Base-by-base conservation (phyloP, 2,797 vertebrate species). In the Enteromius treurensis region DNA sequence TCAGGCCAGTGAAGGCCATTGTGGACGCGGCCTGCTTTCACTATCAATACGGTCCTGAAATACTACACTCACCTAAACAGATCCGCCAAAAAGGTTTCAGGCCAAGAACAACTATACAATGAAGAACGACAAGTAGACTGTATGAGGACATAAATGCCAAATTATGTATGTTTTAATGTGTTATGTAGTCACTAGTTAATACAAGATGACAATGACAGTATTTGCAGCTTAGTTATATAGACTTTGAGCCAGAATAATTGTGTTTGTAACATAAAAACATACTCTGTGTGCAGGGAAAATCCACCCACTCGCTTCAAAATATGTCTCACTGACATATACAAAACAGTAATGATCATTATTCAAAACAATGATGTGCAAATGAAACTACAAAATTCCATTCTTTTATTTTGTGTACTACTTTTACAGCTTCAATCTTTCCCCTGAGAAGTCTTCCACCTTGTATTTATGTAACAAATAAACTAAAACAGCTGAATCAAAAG, bases 1-100 rank as follows among this genome's bases (percentile, higher is more conserved):
- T 68, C 77, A 68, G 81, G 81, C 81, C 81, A 77, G 23, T 69
- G 34, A 82, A 82, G 81, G 73, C 73, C 73, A 82, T 51, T 9
- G 49, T 47, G 81, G 81, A 65, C 37, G 0, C 47, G 32, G 60
- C 73, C 47, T 82, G 62, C 73, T 82, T 82, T 82, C 81, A 32
- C 47, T 5, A 23, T 26, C 37, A 29, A 65, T 29, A 17, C 71
- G 23, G 58, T n/a, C 55, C 26, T 32, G 58, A 77, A 64, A 77
- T 64, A 67, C 45, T 77, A 67, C 45, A 68, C 71, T 82, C 73
- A 23, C 64, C 32, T 67, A 29, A 75, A 65, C n/a, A 19, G 53
- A 81, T 47, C 58, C 3, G 3, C 10, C 40, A 65, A 65, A 65
- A 65, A 49, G 58, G 40, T 69, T 80, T 37, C 32, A 80, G 47